These are phyloP conservation scores for Cottus gobio DNA, from an alignment of 2,113 vertebrate genomes.

Conservation along the genomic window DNA sequence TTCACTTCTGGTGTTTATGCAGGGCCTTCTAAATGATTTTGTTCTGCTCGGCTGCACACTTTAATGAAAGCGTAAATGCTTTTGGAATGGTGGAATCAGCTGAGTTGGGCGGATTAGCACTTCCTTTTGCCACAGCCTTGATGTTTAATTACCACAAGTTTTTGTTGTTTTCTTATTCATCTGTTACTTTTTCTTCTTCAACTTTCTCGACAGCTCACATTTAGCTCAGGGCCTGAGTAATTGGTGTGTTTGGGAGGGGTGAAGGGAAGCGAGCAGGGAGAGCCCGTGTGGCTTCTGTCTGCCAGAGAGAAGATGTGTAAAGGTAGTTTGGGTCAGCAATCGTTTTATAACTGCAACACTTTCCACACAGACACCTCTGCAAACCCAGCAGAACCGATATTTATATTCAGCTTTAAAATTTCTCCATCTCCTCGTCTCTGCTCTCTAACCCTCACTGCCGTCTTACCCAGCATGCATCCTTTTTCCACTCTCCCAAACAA, in stretches of 20 bases:
- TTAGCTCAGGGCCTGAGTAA: constrained; percentile 53
- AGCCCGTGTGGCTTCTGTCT: constrained; percentile 30
- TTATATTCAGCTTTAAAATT: constrained; percentile 35
- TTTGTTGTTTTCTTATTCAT: constrained; percentile 73
- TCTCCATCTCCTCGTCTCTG: neutral
- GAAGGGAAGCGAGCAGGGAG: constrained; percentile 2
- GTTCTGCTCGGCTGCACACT: constrained; percentile 82
- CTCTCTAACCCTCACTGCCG: neutral
- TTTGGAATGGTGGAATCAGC: constrained; percentile 80
- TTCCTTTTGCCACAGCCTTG: constrained; percentile 74
- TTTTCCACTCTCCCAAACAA: neutral
- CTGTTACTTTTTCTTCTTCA: constrained; percentile 56
- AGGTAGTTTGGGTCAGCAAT: constrained; percentile 45
- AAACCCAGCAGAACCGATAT: constrained; percentile 20
- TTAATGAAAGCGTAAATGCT: constrained; percentile 86
- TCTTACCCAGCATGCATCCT: neutral
- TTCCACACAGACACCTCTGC: constrained; percentile 13
- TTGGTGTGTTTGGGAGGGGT: constrained; percentile 42
- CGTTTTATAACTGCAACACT: constrained; percentile 18
- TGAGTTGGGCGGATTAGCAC: constrained; percentile 79
- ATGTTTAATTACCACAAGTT: constrained; percentile 83
- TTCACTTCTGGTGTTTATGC: constrained; percentile 74
- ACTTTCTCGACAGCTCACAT: constrained; percentile 57
- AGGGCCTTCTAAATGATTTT: constrained; percentile 75
- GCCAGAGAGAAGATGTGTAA: constrained; percentile 37